phyloP scores from a whole-genome alignment of 2,113 vertebrate species.

The Dipodomys ordii region DNA sequence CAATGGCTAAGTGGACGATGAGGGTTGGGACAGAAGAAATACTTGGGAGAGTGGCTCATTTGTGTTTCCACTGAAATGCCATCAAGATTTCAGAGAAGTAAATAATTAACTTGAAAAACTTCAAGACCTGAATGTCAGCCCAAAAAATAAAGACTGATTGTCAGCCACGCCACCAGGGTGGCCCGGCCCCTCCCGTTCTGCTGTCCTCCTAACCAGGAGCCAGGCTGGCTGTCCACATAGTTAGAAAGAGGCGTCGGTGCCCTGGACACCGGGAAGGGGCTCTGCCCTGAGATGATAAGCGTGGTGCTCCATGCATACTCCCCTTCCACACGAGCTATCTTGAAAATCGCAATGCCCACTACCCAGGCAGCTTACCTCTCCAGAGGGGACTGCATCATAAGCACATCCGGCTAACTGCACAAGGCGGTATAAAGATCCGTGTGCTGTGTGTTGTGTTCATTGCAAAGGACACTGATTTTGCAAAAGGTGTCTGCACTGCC shows the following conservation, averaged over 20 bases:
- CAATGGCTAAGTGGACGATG: neutral
- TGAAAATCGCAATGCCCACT: conserved; percentile 5
- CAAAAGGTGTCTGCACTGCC: neutral
- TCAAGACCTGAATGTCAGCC: conserved; percentile 59
- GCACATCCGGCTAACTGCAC: conserved; percentile 45
- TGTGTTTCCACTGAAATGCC: conserved; percentile 45
- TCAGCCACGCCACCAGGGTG: neutral
- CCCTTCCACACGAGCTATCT: neutral
- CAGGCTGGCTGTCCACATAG: conserved; percentile 44
- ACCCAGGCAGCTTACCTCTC: too few species aligned
- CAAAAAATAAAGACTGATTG: conserved; percentile 58
- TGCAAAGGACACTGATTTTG: neutral
- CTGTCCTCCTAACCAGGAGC: neutral
- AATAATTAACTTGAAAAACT: conserved; percentile 67
- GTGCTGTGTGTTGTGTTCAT: conserved; percentile 3
- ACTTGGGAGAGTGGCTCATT: conserved; percentile 18
- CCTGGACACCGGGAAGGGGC: conserved; percentile 48
- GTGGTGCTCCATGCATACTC: too few species aligned
- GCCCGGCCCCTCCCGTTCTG: neutral
- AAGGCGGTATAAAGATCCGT: conserved; percentile 8
- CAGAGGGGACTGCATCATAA: too few species aligned
- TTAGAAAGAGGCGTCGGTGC: conserved; percentile 53
- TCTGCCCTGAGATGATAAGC: neutral
- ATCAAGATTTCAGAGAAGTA: conserved; percentile 36
- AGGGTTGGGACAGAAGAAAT: conserved; percentile 41